Evolutionary conservation across 1,140 invertebrate genomes (phyloP), one percentile per base, ranked within the genome.

Genomic region (Goniozus legneri): DNA sequence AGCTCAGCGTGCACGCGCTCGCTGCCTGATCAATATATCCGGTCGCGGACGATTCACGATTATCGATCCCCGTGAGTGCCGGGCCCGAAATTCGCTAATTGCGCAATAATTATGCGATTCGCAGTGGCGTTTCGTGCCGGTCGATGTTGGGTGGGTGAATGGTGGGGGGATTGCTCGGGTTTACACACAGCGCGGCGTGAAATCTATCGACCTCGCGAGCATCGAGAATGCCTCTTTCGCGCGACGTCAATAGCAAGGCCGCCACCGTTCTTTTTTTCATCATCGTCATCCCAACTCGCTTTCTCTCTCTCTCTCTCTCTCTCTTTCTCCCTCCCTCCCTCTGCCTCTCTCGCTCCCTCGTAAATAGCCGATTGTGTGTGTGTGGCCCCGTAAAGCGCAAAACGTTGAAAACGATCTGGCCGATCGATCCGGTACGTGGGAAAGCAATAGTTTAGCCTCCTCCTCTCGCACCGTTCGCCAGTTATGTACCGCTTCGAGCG

Each of bases 101-200:
- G 57, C 58, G 53, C 50, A 60, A 64, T 64, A 64, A 61, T 64
- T 64, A 59, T 61, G 54, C 54, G 44, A 54, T 46, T 54, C 54
- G 56, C 49, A 50, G 57, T 57, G 16, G 35, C 30, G 36, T 34
- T 50, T 44, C 40, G 14, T 32, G 50, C 36, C 39, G 27, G 33
- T 37, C n/a, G n/a, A 41, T 45, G 10, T 6, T 27, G 24, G 24
- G 4, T 6, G 4, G 24, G 24, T 27, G 24, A 27, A 27, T 4
- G 10, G 24, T 6, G 24, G 10, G 24, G 24, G 24, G 4, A 27
- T 27, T 6, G 24, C 4, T 27, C 4, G 24, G 10, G 24, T 4
- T 27, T 6, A 10, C 4, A 10, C 24, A 10, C 24, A 10, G 24
- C 10, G 10, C 10, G 24, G 24, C 34, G 36, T 45, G 40, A 49